phyloP scores from a whole-genome alignment of 2,888 invertebrate genomes.

The Epiblema foenella region DNA sequence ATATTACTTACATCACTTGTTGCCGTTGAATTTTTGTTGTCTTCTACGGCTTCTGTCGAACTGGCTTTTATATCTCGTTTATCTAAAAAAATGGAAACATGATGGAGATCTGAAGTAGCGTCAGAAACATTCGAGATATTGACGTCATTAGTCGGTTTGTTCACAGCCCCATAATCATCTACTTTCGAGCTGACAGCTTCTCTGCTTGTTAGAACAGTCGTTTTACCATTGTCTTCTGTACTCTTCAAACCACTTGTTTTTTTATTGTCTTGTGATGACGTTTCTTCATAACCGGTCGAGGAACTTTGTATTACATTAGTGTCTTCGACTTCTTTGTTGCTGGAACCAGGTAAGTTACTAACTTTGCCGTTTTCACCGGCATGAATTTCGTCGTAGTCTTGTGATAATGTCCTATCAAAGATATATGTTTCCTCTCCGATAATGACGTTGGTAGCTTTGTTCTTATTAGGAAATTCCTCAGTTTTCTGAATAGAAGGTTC shows the following conservation, averaged over 20 bases:
- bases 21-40: background rate
- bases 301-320: background rate
- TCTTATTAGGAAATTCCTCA: background rate
- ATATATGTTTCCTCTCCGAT: conserved; percentile 36
- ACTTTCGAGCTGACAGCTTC: background rate
- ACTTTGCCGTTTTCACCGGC: background rate
- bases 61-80: background rate
- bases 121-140: background rate
- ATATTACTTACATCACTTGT: conserved; percentile 23
- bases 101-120: background rate
- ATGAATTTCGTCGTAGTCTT: conserved; percentile 36
- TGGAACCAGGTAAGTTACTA: background rate
- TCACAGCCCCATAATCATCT: background rate
- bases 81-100: conserved; percentile 16
- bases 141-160: background rate
- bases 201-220: background rate
- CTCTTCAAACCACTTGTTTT: background rate
- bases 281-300: background rate
- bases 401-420: conserved; percentile 41
- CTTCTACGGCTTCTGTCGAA: background rate
- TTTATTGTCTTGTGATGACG: background rate
- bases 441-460: conserved; percentile 18
- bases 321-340: background rate
- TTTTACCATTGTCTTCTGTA: background rate
- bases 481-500: background rate